Evolutionary conservation across 1,140 invertebrate species (phyloP).

Genomic region (Pantala flavescens): DNA sequence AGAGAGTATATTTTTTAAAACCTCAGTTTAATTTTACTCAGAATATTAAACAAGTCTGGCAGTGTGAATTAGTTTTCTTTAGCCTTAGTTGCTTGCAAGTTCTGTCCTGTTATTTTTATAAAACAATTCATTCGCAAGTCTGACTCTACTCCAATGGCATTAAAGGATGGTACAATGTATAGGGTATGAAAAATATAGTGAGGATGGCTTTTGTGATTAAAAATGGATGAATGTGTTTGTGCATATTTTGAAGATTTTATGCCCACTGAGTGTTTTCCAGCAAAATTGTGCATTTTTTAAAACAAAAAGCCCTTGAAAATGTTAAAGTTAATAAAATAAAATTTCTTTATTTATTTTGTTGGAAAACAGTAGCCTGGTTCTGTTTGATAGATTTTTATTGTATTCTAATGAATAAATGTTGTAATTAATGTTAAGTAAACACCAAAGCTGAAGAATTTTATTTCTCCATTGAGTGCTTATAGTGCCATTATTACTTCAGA

Average conservation of each 20-base stretch:
- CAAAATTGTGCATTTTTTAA: neutral
- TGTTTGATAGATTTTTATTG: neutral
- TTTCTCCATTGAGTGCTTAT: neutral
- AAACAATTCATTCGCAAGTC: too few species aligned
- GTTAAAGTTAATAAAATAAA: neutral
- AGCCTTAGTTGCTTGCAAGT: too few species aligned
- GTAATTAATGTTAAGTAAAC: neutral
- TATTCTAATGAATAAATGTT: neutral
- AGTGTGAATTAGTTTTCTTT: too few species aligned
- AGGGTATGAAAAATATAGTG: neutral
- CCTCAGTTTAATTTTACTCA: too few species aligned
- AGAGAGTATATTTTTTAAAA: too few species aligned
- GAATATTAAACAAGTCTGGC: too few species aligned
- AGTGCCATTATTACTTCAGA: neutral
- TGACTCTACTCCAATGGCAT: too few species aligned
- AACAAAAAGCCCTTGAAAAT: neutral
- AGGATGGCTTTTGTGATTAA: neutral
- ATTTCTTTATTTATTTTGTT: neutral
- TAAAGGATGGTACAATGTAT: neutral
- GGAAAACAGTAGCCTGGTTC: neutral
- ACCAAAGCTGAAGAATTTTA: neutral
- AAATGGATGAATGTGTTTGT: neutral
- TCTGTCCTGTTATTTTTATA: too few species aligned
- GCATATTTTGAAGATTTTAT: neutral
- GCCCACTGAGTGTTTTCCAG: slow-evolving; percentile 2